These are phyloP conservation scores for Cydia fagiglandana DNA, from an alignment of 1,140 invertebrate genomes.

Conservation along the genomic window DNA sequence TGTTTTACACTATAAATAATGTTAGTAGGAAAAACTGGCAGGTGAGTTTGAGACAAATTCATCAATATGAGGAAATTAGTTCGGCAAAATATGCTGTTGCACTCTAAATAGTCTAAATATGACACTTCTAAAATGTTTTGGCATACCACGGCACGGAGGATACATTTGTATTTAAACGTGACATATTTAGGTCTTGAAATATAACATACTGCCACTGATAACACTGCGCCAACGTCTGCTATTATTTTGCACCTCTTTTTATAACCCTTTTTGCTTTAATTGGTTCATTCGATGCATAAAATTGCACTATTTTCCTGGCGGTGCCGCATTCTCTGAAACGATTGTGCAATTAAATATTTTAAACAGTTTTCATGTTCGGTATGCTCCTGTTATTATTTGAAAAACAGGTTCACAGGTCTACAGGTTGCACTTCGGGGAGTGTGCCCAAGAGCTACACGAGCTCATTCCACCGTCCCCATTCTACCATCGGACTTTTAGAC, in stretches of 20 bases:
- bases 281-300: conserved; percentile 16
- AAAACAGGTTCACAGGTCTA: no score
- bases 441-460: no score
- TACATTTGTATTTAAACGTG: neutral
- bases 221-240: neutral
- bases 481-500: no score
- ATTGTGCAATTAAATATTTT: neutral
- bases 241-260: conserved; percentile 8
- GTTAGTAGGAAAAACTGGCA: neutral
- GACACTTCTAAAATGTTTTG: neutral
- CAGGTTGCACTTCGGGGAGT: no score
- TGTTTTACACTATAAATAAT: neutral
- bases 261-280: neutral
- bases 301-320: conserved; percentile 9
- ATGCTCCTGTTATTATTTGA: neutral
- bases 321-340: conserved; percentile 1
- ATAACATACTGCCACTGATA: neutral
- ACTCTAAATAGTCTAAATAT: neutral
- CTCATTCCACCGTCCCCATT: no score
- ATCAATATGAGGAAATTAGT: no score
- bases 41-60: no score
- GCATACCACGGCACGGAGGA: neutral
- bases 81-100: no score
- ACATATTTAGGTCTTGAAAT: neutral
- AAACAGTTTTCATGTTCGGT: neutral